Percentiles rank a stretch among this genome's conserved stretches.
Conservation (phyloP, 2,113 vertebrate species). For the Siniperca chuatsi region DNA sequence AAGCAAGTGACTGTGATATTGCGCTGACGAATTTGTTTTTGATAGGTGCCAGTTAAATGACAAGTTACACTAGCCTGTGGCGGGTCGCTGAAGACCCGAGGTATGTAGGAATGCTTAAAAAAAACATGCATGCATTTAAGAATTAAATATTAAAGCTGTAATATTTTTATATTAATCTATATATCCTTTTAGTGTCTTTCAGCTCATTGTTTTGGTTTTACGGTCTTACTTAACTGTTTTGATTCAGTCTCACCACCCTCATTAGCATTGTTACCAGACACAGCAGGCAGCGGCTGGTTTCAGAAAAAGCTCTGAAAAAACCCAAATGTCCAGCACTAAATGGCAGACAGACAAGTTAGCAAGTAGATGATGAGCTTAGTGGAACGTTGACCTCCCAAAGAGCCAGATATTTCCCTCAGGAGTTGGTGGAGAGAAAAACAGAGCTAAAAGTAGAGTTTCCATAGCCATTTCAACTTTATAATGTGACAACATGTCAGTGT, state of each 20-base stretch:
- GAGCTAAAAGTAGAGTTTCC: not conserved
- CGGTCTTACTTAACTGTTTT: not conserved
- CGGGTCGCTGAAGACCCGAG: too few species aligned
- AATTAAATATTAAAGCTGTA: too few species aligned
- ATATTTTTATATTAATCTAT: not conserved
- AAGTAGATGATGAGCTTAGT: not conserved
- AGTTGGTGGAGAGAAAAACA: not conserved
- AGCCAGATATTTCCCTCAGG: not conserved
- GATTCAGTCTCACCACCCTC: not conserved
- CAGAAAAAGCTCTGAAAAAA: too few species aligned
- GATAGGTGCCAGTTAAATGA: not conserved
- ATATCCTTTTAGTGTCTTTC: not conserved
- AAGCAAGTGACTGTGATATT: not conserved
- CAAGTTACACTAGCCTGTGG: too few species aligned
- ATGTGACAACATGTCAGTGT: not conserved
- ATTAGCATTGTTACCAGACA: too few species aligned
- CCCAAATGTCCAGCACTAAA: not conserved
- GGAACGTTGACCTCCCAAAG: not conserved
- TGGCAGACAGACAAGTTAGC: not conserved
- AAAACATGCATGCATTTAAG: too few species aligned
- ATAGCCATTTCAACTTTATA: not conserved
- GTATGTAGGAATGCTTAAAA: too few species aligned
- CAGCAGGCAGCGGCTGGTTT: too few species aligned
- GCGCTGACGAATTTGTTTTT: not conserved
- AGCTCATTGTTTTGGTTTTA: not conserved